Conservation (phyloP, 2,797 vertebrate species). For the Rhinatrema bivittatum region DNA sequence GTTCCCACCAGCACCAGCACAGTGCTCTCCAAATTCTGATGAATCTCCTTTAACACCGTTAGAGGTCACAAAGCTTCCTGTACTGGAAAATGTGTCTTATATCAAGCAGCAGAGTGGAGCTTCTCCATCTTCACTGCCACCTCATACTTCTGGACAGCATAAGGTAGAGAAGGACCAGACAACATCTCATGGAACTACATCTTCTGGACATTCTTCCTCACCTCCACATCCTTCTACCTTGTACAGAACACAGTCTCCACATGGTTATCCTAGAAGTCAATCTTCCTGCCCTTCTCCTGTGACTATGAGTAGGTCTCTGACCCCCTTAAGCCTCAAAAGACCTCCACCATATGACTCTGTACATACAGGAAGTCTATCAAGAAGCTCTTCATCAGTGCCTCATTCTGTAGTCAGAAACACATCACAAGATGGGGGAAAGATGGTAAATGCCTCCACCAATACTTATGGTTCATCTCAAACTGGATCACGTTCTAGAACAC, state of each 20-base stretch:
- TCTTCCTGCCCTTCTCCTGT: conserved; percentile 93
- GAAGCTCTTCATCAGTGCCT: conserved; percentile 86
- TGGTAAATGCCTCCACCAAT: conserved; percentile 53
- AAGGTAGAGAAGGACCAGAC: conserved; percentile 75
- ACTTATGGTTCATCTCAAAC: conserved; percentile 76
- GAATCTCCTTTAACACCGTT: conserved; percentile 94
- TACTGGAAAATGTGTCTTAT: conserved; percentile 85
- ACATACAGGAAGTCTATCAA: conserved; percentile 69
- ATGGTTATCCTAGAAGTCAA: conserved; percentile 89
- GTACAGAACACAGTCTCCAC: conserved; percentile 83
- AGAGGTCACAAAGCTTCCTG: conserved; percentile 84
- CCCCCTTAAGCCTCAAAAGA: conserved; percentile 93
- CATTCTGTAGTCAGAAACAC: conserved; percentile 75
- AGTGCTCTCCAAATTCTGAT: conserved; percentile 94
- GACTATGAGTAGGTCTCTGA: conserved; percentile 92
- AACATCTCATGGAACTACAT: conserved; percentile 69
- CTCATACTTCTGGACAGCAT: conserved; percentile 66
- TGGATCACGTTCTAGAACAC: conserved; percentile 87
- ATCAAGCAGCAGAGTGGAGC: conserved; percentile 76
- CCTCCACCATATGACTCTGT: conserved; percentile 86
- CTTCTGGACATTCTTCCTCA: conserved; percentile 82
- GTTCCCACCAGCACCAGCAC: conserved; percentile 89
- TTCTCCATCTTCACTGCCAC: conserved; percentile 71
- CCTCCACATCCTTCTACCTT: conserved; percentile 85
- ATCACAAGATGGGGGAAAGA: conserved; percentile 81